Evolutionary conservation across 2,113 vertebrate species (phyloP).

Genomic region (Oophaga pumilio): DNA sequence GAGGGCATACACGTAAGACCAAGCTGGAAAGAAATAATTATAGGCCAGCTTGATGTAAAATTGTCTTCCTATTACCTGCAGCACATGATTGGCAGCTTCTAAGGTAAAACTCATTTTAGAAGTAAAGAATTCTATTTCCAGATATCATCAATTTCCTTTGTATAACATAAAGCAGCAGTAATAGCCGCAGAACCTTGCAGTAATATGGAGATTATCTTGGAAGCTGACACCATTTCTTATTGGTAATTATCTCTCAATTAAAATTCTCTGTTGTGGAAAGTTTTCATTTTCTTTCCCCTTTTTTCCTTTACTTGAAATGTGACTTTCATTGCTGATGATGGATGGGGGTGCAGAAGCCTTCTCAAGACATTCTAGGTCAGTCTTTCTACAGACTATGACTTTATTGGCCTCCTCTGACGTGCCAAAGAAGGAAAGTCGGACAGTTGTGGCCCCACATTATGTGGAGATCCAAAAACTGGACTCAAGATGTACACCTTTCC

Average conservation of each 20-base stretch:
- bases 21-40: conserved; percentile 28
- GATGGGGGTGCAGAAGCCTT: not conserved
- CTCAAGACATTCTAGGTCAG: not conserved
- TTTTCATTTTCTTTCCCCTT: not conserved
- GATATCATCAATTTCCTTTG: conserved; percentile 13
- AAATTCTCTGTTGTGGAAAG: conserved; percentile 9
- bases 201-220: conserved; percentile 36
- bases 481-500: no score
- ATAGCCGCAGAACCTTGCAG: not conserved
- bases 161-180: conserved; percentile 3
- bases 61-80: conserved; percentile 32
- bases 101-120: conserved; percentile 37
- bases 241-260: conserved; percentile 44
- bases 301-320: conserved; percentile 26
- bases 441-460: not conserved
- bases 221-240: conserved; percentile 42
- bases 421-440: not conserved
- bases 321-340: conserved; percentile 12
- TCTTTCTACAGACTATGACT: not conserved
- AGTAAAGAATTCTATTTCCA: conserved; percentile 2
- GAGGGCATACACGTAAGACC: conserved; percentile 8
- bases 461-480: not conserved
- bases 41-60: conserved; percentile 26
- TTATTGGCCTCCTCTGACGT: not conserved
- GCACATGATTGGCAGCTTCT: conserved; percentile 4